Evolutionary conservation across 1,140 invertebrate genomes (phyloP).

Genomic region (Zelostemma sp.): DNA sequence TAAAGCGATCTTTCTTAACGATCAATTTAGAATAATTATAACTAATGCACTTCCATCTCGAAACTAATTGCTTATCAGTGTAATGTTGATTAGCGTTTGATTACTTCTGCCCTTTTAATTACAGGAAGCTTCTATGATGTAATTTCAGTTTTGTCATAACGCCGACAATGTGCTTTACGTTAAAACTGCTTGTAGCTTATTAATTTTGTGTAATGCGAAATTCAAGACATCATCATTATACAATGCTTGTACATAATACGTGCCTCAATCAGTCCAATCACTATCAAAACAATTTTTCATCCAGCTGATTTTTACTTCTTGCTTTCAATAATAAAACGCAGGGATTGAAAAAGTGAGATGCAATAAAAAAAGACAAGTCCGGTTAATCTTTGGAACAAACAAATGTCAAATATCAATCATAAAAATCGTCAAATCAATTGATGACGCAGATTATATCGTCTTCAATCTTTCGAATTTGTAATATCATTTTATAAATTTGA

Average conservation of each 20-base stretch:
- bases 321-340: no score
- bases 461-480: no score
- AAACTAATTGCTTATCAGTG: slow-evolving; percentile 4
- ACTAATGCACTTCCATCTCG: background rate
- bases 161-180: background rate
- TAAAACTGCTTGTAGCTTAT: background rate
- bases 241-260: background rate
- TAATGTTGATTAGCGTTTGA: slow-evolving; percentile 3
- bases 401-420: no score
- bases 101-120: background rate
- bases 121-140: background rate
- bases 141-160: slow-evolving; percentile 9
- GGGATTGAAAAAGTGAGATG: no score
- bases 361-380: no score
- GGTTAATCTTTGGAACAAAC: no score
- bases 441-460: no score
- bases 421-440: no score
- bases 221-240: background rate
- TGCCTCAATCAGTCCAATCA: no score
- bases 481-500: background rate
- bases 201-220: background rate
- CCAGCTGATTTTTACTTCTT: no score
- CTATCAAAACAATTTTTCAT: no score
- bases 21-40: slow-evolving; percentile 1
- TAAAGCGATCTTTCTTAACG: background rate